A percentile compares a stretch with the other conserved stretches of the same genome.
Conservation (phyloP, 30 jellyfish, hydroid and myxozoan genomes). For the Hydractinia symbiolongicarpus region DNA sequence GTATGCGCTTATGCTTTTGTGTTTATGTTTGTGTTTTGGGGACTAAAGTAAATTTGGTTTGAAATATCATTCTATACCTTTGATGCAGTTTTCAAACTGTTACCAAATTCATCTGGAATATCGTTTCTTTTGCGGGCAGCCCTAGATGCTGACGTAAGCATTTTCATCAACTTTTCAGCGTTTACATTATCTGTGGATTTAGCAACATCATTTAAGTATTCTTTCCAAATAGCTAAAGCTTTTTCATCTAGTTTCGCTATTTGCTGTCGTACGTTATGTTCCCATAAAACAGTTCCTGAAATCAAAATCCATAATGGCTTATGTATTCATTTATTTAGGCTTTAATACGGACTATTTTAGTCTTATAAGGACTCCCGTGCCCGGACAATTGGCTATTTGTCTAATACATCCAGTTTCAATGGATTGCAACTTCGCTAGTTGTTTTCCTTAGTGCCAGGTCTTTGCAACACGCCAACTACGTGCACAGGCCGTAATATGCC, state of each 20-base stretch:
- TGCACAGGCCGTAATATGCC: no score
- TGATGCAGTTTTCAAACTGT: no score
- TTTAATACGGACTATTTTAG: not conserved
- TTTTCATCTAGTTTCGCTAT: conserved; percentile 26
- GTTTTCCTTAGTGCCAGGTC: no score
- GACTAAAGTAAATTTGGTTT: conserved; percentile 10
- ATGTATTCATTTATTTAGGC: not conserved
- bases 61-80: not conserved
- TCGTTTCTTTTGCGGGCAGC: conserved; percentile 14
- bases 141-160: not conserved
- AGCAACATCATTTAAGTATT: conserved; percentile 6
- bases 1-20: no score
- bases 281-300: conserved; percentile 19
- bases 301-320: not conserved
- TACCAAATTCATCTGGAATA: not conserved
- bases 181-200: conserved; percentile 7
- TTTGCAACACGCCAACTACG: no score
- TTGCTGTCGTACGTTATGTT: conserved; percentile 21
- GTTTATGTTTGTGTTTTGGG: not conserved
- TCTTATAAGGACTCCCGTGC: no score
- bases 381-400: no score
- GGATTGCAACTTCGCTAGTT: no score
- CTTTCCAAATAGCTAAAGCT: conserved; percentile 20
- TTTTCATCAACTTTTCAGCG: conserved; percentile 5
- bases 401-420: no score